phyloP scores from a whole-genome alignment of 2,888 invertebrate species.

The Tridacna gigas region DNA sequence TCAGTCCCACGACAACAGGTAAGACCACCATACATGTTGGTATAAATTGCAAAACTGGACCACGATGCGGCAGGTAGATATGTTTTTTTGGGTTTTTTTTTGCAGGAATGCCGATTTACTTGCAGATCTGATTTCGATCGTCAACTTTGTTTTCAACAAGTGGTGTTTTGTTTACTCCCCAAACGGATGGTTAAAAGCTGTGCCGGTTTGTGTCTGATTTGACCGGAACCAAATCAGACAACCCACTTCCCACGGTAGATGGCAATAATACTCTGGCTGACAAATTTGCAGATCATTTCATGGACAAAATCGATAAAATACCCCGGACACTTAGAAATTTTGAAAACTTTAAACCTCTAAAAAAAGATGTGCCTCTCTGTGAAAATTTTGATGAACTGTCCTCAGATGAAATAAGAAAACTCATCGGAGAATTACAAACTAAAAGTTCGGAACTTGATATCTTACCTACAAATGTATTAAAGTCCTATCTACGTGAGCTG shows the following conservation, averaged over 20 bases:
- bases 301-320: constrained; percentile 44
- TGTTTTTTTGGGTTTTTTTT: too few relatives aligned
- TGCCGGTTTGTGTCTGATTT: constrained; percentile 26
- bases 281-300: constrained; percentile 50
- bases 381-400: constrained; percentile 18
- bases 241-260: constrained; percentile 37
- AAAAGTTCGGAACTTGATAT: constrained; percentile 41
- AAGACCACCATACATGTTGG: too few relatives aligned
- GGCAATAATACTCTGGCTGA: constrained; percentile 21
- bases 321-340: constrained; percentile 19
- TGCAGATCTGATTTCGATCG: too few relatives aligned
- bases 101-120: too few relatives aligned
- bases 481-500: constrained; percentile 8
- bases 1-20: too few relatives aligned
- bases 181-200: too few relatives aligned
- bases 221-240: constrained; percentile 47
- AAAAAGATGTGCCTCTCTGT: constrained; percentile 26
- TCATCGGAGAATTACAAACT: constrained; percentile 29
- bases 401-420: constrained; percentile 35
- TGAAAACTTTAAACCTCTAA: constrained; percentile 32
- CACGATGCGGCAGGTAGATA: too few relatives aligned
- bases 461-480: constrained; percentile 33
- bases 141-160: too few relatives aligned
- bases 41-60: too few relatives aligned
- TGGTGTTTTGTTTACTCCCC: too few relatives aligned